A percentile compares a stretch with the other conserved stretches of the same genome.
Evolutionary conservation across 2,113 vertebrate genomes (phyloP).

Genomic region (Glaucidium brasilianum): DNA sequence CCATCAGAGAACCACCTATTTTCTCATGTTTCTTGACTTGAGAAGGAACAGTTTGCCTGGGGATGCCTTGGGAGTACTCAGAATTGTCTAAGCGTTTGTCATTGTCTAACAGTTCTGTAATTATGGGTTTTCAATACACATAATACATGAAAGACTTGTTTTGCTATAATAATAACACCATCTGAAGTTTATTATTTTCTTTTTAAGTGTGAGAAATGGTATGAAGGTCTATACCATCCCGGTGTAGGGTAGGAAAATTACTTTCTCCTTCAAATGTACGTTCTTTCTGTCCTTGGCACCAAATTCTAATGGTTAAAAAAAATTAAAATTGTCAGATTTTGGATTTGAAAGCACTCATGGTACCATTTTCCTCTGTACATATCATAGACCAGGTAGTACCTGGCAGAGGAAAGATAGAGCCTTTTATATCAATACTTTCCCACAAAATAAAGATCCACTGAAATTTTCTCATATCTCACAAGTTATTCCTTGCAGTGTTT

Average conservation of each 20-base stretch:
- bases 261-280: background rate
- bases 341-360: background rate
- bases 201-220: background rate
- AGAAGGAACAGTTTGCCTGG: background rate
- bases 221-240: background rate
- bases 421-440: background rate
- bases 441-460: background rate
- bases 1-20: background rate
- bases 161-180: background rate
- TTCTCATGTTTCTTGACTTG: background rate
- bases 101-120: constrained; percentile 7
- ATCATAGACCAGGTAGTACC: background rate
- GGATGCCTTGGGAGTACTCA: background rate
- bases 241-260: background rate
- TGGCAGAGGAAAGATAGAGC: background rate
- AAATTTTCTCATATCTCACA: background rate
- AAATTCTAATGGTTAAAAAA: background rate
- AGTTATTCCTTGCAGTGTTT: background rate
- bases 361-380: background rate
- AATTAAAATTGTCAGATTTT: background rate
- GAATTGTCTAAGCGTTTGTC: constrained; percentile 20
- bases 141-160: background rate
- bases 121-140: background rate
- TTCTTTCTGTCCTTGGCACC: background rate
- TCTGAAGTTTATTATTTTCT: background rate